These are phyloP conservation scores for Huso huso DNA, from an alignment of 2,797 vertebrate genomes.

Conservation along the genomic window DNA sequence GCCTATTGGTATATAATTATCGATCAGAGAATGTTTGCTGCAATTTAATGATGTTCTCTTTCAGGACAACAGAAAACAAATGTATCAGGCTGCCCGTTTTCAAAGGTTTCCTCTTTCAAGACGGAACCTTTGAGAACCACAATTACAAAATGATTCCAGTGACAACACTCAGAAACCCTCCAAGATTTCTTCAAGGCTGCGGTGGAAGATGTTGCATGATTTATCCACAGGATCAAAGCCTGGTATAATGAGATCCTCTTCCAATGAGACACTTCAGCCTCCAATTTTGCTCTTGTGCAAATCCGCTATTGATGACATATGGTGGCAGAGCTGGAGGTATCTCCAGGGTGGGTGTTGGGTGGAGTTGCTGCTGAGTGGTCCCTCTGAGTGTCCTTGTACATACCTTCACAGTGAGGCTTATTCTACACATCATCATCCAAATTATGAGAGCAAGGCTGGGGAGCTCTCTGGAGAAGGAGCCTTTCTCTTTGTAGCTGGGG, in stretches of 20 bases:
- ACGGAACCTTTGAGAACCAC: not conserved
- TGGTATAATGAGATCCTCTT: conserved; percentile 28
- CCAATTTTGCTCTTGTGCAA: conserved; percentile 25
- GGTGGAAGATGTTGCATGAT: conserved; percentile 18
- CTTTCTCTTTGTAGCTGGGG: not conserved
- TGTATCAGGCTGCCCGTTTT: not conserved
- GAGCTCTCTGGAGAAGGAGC: not conserved
- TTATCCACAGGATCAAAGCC: conserved; percentile 43
- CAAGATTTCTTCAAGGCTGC: not conserved
- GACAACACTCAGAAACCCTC: not conserved
- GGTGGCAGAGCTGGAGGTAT: conserved; percentile 29
- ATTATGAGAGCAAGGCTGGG: not conserved
- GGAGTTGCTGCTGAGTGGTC: no score
- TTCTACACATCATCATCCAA: conserved; percentile 5
- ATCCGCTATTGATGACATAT: conserved; percentile 39
- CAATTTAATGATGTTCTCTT: no score
- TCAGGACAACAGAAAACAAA: no score
- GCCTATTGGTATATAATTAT: no score
- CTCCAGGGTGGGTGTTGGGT: not conserved
- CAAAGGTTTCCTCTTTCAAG: not conserved
- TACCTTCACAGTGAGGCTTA: conserved; percentile 20
- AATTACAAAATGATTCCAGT: not conserved
- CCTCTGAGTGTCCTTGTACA: no score
- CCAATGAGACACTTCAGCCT: conserved; percentile 23
- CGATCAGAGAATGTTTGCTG: no score